Conservation (phyloP, 1,140 invertebrate genomes). For the Sminthurinus signatus region DNA sequence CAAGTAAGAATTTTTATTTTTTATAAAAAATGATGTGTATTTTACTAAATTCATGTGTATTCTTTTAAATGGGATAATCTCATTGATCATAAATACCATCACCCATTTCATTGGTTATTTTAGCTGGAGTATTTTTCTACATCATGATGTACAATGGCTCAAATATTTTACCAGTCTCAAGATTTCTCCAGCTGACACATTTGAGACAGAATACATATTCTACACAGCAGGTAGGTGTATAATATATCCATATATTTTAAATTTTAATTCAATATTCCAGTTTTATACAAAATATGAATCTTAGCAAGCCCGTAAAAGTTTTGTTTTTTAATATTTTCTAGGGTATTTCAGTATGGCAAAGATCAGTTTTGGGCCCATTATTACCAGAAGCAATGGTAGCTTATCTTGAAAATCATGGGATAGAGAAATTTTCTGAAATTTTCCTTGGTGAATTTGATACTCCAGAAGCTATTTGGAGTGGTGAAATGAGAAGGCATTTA, state of each 20-base stretch:
- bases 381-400: conserved; percentile 99
- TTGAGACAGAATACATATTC: conserved; percentile 60
- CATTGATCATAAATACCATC: too few relatives aligned
- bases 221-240: conserved; percentile 24
- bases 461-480: conserved; percentile 94
- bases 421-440: conserved; percentile 98
- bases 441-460: conserved; percentile 99
- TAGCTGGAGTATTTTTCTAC: conserved; percentile 93
- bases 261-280: conserved; percentile 10
- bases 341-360: conserved; percentile 38
- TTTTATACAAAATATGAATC: not conserved
- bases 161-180: conserved; percentile 91
- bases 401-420: conserved; percentile 95
- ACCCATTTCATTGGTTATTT: too few relatives aligned
- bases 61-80: too few relatives aligned
- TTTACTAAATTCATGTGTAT: too few relatives aligned
- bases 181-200: conserved; percentile 90
- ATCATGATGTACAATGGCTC: conserved; percentile 99
- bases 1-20: conserved; percentile 64
- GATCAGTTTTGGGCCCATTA: conserved; percentile 30
- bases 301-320: not conserved
- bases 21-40: too few relatives aligned
- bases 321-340: conserved; percentile 43
- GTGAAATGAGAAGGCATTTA: conserved; percentile 83
- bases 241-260: not conserved